Conservation (phyloP, 2,797 vertebrate genomes). For the Setipinna tenuifilis region DNA sequence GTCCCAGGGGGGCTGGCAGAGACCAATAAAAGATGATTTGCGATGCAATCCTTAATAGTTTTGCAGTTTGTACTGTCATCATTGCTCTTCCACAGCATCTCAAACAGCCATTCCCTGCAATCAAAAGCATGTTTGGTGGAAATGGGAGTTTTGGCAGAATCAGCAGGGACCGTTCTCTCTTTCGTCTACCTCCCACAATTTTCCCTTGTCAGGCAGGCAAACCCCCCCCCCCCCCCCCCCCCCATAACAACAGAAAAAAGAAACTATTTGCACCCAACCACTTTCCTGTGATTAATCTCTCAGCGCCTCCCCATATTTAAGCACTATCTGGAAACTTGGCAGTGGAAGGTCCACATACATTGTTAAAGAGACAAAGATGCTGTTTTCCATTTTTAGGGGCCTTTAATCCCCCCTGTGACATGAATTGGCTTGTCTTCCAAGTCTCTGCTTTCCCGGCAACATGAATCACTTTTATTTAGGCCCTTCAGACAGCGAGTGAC, state of each 20-base stretch:
- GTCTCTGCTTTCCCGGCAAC: slow-evolving; percentile 28
- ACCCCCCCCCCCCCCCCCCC: not conserved
- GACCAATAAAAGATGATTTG: slow-evolving; percentile 34
- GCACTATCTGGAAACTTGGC: slow-evolving; percentile 24
- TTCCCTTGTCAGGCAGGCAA: not conserved
- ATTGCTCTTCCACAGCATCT: slow-evolving; percentile 10
- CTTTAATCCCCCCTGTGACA: slow-evolving; percentile 28
- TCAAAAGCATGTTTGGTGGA: slow-evolving; percentile 16
- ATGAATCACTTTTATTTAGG: slow-evolving; percentile 38
- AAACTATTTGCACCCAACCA: slow-evolving; percentile 26
- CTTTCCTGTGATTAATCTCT: slow-evolving; percentile 39
- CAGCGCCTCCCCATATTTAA: slow-evolving; percentile 31
- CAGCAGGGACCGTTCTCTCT: not conserved
- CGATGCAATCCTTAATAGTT: slow-evolving; percentile 31
- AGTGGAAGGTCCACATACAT: slow-evolving; percentile 10
- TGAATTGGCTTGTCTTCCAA: slow-evolving; percentile 34
- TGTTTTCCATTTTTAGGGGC: slow-evolving; percentile 33
- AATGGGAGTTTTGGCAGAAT: slow-evolving; percentile 1
- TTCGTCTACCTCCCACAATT: not conserved
- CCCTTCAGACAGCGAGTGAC: slow-evolving; percentile 6
- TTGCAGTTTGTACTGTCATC: slow-evolving; percentile 30
- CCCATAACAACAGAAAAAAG: not conserved
- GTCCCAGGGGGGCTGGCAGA: not conserved
- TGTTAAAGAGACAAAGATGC: slow-evolving; percentile 38
- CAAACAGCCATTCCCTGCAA: slow-evolving; percentile 25